Evolutionary conservation across 2,797 vertebrate species (phyloP).

Genomic region (Gobionotothen gibberifrons): DNA sequence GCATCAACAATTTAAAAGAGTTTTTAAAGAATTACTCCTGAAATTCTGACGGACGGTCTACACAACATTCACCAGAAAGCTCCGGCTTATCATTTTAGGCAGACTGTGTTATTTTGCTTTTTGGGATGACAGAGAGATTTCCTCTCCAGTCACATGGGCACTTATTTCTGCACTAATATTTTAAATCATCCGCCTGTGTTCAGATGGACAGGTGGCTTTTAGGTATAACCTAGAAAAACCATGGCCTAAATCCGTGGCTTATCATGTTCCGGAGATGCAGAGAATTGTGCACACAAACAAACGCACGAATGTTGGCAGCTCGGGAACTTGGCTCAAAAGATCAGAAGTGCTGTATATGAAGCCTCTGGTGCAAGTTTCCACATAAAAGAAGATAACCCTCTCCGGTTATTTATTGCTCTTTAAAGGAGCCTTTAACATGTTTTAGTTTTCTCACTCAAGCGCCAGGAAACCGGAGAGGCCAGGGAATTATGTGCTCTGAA

Average conservation of each 20-base stretch:
- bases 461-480: constrained; percentile 37
- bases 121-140: constrained; percentile 26
- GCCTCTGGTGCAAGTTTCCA: constrained; percentile 52
- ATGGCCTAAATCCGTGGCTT: constrained; percentile 70
- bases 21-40: constrained; percentile 7
- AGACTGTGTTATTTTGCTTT: constrained; percentile 18
- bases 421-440: constrained; percentile 29
- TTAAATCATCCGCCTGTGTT: constrained; percentile 57
- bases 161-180: constrained; percentile 59
- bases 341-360: constrained; percentile 55
- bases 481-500: constrained; percentile 59
- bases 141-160: constrained; percentile 47
- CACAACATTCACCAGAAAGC: constrained; percentile 28
- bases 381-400: constrained; percentile 12
- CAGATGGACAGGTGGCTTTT: constrained; percentile 73
- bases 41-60: constrained; percentile 19
- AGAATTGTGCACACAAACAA: background rate
- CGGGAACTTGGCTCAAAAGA: constrained; percentile 33
- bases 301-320: background rate
- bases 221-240: constrained; percentile 71
- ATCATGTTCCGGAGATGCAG: constrained; percentile 58
- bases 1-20: constrained; percentile 26
- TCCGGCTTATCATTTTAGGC: constrained; percentile 23
- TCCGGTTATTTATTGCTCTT: constrained; percentile 37
- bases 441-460: constrained; percentile 36